phyloP scores from a whole-genome alignment of 2,113 vertebrate species.

The Prunella fulvescens region DNA sequence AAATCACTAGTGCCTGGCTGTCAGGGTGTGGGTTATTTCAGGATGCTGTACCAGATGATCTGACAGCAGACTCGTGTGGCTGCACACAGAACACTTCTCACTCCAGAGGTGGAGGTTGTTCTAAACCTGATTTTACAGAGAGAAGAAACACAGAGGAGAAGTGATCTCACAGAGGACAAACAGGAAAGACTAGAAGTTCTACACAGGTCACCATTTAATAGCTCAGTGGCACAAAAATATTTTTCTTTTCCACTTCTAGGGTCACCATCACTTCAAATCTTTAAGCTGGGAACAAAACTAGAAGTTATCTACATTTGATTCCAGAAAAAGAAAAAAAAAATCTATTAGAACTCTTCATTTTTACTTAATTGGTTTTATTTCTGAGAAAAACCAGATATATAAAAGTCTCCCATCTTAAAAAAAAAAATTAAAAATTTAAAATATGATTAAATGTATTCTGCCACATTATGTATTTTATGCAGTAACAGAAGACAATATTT shows the following conservation, averaged over 20 bases:
- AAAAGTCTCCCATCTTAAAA: background rate
- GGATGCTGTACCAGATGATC: background rate
- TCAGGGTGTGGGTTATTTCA: background rate
- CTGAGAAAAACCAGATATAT: accelerated
- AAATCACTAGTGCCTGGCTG: no score
- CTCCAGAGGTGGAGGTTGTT: background rate
- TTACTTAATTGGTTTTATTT: background rate
- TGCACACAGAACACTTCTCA: background rate
- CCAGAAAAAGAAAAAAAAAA: background rate
- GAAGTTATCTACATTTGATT: background rate
- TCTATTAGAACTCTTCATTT: background rate
- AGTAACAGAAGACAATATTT: conserved; percentile 19
- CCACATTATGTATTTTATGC: background rate
- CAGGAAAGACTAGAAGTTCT: background rate
- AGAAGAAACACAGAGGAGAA: background rate
- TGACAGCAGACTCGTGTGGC: background rate
- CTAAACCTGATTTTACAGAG: background rate
- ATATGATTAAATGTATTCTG: conserved; percentile 5
- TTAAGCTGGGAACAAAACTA: background rate
- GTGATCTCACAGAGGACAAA: background rate
- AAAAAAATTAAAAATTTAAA: background rate
- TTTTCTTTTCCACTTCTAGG: background rate
- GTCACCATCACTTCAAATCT: background rate
- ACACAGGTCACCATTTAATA: background rate
- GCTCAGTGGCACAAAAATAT: background rate